A percentile compares a stretch with the other conserved stretches of the same genome.
These are phyloP conservation scores for Hypanus sabinus DNA, from an alignment of 2,113 vertebrate genomes.

Conservation along the genomic window DNA sequence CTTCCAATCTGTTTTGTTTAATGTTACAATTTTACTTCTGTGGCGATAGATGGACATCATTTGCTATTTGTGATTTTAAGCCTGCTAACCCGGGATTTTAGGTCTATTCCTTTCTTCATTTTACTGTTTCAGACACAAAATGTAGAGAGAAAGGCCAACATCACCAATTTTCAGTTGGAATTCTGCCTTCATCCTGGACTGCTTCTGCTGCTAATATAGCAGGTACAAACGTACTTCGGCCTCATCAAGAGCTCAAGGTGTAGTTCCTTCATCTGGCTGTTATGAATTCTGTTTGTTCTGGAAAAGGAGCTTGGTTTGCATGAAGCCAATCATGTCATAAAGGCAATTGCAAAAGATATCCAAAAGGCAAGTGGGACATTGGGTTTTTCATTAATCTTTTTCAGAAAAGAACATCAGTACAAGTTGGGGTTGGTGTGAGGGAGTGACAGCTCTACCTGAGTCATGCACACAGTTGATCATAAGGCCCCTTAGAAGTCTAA, in stretches of 20 bases:
- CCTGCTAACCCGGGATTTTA: background rate
- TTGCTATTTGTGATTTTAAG: background rate
- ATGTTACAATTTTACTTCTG: background rate
- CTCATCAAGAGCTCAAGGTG: background rate
- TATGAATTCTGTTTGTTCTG: background rate
- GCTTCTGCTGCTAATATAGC: background rate
- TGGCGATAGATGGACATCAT: background rate
- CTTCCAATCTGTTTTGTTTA: no score
- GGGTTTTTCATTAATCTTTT: background rate
- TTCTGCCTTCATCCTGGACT: background rate
- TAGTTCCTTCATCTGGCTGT: background rate
- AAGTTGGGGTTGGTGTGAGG: background rate
- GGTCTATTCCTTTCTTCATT: background rate
- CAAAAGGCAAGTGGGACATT: background rate
- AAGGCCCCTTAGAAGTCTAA: background rate
- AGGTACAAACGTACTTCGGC: background rate
- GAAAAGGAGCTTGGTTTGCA: background rate
- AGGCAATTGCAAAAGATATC: background rate
- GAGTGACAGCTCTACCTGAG: background rate
- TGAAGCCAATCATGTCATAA: background rate
- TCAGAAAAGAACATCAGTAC: background rate
- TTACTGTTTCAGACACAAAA: background rate
- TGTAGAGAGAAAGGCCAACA: background rate
- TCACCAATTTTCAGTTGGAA: background rate
- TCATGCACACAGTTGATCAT: background rate